phyloP scores from a whole-genome alignment of 2,113 vertebrate species.

The Lampris megalopsis region DNA sequence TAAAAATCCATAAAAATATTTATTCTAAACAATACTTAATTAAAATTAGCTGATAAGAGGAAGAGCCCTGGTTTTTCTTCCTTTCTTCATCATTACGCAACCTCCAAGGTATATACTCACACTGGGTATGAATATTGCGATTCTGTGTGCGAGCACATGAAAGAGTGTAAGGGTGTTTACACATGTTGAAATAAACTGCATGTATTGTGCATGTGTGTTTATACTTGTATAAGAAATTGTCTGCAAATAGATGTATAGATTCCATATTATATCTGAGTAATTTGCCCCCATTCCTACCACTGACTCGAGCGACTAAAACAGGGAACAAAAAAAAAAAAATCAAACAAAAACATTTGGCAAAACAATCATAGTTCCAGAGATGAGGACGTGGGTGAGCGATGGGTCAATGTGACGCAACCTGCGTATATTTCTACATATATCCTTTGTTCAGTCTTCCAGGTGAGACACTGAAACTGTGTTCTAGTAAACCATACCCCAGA shows the following conservation, averaged over 20 bases:
- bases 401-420: constrained; percentile 61
- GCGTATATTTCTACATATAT: constrained; percentile 52
- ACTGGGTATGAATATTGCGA: constrained; percentile 35
- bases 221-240: constrained; percentile 35
- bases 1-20: constrained; percentile 98
- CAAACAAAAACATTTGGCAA: constrained; percentile 62
- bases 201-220: constrained; percentile 20
- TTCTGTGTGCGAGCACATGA: constrained; percentile 31
- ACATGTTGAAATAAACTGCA: constrained; percentile 38
- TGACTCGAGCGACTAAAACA: constrained; percentile 55
- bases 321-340: background rate
- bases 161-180: constrained; percentile 7
- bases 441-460: constrained; percentile 61
- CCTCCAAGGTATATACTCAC: constrained; percentile 53
- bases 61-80: constrained; percentile 65
- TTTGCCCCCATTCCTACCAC: constrained; percentile 45
- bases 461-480: constrained; percentile 42
- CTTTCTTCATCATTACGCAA: constrained; percentile 50
- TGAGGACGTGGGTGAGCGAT: constrained; percentile 48
- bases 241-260: constrained; percentile 35
- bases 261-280: constrained; percentile 49
- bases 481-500: constrained; percentile 50
- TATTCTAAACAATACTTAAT: constrained; percentile 94
- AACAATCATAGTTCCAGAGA: constrained; percentile 33
- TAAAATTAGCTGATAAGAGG: constrained; percentile 86